Evolutionary conservation across 2,888 invertebrate genomes (phyloP), one percentile per base, ranked within the genome.

Genomic region (Dyspetes luteomarginatus): DNA sequence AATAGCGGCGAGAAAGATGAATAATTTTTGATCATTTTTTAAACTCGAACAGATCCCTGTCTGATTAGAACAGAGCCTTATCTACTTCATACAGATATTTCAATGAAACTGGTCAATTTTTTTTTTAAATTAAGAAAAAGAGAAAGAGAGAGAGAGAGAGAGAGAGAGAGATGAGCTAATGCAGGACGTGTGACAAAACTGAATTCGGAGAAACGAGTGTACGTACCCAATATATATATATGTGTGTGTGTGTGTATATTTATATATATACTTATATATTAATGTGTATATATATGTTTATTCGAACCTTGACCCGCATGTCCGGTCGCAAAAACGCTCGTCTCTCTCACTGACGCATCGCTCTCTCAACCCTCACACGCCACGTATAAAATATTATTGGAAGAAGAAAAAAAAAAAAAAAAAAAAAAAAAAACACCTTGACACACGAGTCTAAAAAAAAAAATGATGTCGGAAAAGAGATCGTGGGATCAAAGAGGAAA

Each of bases 271-370:
- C 43, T n/a, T n/a, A 36, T 36, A n/a, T n/a, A 36, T 4, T 3
- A 9, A 36, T 9, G 9, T 28, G 28, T 9, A 36, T 9, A 17
- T 45, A 87, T 85, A 79, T 73, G 62, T 76, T 74, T 64, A 12
- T 30, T 24, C 86, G 84, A 87, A 88, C 88, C 88, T 88, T 88
- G 88, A 88, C 88, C 88, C 86, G 87, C 87, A 86, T 86, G 84
- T 86, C 82, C 83, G 71, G 48, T 56, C 48, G 79, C 71, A 50
- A 58, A 26, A 19, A 55, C 58, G 60, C 77, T 41, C 72, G 71
- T 50, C 52, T 64, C 64, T 55, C 36, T 50, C 50, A 56, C 65
- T 58, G 74, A 75, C 67, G 74, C 74, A 58, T 58, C 30, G 60
- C 17, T 7, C 62, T 17, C 30, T n/a, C 52, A 15, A 36, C 36